Evolutionary conservation across 2,888 invertebrate species (phyloP).

Genomic region (Steinernema scapterisci): DNA sequence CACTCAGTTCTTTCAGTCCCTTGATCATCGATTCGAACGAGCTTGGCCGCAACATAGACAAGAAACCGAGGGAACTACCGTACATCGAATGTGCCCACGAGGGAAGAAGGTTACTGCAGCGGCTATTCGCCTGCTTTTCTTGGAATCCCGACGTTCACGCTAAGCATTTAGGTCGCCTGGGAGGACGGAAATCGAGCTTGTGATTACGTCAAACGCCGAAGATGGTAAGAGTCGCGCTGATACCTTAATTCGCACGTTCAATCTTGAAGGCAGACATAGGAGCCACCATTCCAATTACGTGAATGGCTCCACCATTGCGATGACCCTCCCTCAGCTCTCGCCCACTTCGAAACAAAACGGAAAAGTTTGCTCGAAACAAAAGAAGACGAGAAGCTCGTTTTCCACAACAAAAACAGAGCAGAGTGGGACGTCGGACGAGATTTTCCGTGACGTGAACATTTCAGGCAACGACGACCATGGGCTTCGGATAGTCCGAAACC

Average conservation of each 20-base stretch:
- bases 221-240: background rate
- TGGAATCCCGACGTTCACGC: background rate
- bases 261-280: background rate
- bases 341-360: conserved; percentile 1
- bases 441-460: background rate
- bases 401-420: background rate
- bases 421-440: background rate
- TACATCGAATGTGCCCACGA: conserved; percentile 4
- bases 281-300: background rate
- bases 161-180: background rate
- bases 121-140: background rate
- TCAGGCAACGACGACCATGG: conserved; percentile 5
- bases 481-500: background rate
- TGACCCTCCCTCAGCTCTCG: conserved; percentile 2
- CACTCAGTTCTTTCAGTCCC: background rate
- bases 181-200: conserved; percentile 9
- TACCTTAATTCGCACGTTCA: background rate
- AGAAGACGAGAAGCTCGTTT: background rate
- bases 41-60: conserved; percentile 14
- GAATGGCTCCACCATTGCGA: background rate
- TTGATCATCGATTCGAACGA: conserved; percentile 14
- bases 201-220: background rate
- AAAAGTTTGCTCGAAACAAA: background rate
- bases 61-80: conserved; percentile 24
- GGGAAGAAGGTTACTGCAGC: background rate